Conservation (phyloP, 2,888 invertebrate species). For the Seira ritae region DNA sequence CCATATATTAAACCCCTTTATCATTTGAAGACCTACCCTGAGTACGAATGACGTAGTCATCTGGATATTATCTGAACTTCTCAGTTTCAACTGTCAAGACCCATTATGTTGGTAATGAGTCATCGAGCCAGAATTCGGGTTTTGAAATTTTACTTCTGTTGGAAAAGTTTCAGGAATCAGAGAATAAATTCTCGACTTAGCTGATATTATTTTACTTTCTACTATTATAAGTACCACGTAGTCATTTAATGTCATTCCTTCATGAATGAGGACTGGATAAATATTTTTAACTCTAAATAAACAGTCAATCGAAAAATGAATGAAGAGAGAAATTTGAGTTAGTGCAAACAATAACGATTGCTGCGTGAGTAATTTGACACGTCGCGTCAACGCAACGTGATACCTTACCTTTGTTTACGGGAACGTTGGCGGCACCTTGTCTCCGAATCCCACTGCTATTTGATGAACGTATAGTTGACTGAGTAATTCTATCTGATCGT, state of each 20-base stretch:
- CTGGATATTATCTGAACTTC: slow-evolving; percentile 62
- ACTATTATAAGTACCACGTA: too few relatives aligned
- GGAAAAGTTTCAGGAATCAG: slow-evolving; percentile 10
- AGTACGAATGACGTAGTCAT: slow-evolving; percentile 61
- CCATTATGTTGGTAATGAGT: slow-evolving; percentile 51
- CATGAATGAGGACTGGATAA: slow-evolving; percentile 5
- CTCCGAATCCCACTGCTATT: slow-evolving; percentile 35
- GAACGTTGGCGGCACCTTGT: slow-evolving; percentile 32
- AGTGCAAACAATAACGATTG: too few relatives aligned
- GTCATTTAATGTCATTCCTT: too few relatives aligned
- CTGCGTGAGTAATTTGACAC: too few relatives aligned
- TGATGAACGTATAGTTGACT: slow-evolving; percentile 57
- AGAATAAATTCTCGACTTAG: background rate
- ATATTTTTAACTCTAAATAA: background rate
- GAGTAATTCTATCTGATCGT: slow-evolving; percentile 63
- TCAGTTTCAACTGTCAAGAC: slow-evolving; percentile 67
- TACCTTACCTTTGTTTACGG: slow-evolving; percentile 56
- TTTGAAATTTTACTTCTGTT: slow-evolving; percentile 68
- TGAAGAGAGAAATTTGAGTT: too few relatives aligned
- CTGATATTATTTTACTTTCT: background rate
- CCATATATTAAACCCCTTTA: background rate
- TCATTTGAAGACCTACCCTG: slow-evolving; percentile 55
- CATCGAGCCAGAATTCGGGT: slow-evolving; percentile 43
- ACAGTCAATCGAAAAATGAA: too few relatives aligned
- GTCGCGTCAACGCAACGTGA: too few relatives aligned